Evolutionary conservation across 2,888 invertebrate species (phyloP).

Genomic region (Lithophane socia): DNA sequence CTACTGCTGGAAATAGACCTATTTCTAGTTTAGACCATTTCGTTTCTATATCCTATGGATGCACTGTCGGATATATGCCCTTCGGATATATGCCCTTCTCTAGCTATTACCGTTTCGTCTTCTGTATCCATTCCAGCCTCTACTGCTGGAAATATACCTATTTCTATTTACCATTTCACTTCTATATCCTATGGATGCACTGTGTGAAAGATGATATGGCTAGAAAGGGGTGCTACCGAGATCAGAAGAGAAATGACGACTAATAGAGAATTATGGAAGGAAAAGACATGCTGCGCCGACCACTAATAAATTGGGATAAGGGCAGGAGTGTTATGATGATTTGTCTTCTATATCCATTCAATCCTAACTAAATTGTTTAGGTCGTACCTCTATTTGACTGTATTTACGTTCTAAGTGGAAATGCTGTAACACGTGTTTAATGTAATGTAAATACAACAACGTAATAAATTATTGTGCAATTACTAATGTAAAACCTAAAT

Average conservation of each 20-base stretch:
- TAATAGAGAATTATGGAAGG: neutral
- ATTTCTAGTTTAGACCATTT: neutral
- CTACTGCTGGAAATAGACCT: neutral
- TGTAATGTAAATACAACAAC: constrained; percentile 1
- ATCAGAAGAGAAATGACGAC: too few species aligned
- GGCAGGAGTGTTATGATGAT: neutral
- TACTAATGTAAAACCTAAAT: constrained; percentile 8
- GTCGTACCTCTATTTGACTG: neutral
- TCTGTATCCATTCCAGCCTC: neutral
- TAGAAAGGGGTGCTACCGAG: neutral
- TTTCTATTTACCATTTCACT: neutral
- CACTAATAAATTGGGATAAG: neutral
- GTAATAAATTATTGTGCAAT: neutral
- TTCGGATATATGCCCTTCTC: too few species aligned
- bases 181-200: neutral
- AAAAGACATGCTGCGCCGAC: neutral
- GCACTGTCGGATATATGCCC: too few species aligned
- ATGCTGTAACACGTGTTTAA: neutral
- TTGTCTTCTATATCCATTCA: neutral
- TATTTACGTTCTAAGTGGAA: neutral
- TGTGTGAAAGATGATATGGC: neutral
- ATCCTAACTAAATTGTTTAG: neutral
- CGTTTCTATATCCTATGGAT: neutral
- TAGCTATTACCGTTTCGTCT: too few species aligned
- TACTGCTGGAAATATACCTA: too few species aligned